Conservation (phyloP, 2,797 vertebrate species). For the Aselliscus stoliczkanus region DNA sequence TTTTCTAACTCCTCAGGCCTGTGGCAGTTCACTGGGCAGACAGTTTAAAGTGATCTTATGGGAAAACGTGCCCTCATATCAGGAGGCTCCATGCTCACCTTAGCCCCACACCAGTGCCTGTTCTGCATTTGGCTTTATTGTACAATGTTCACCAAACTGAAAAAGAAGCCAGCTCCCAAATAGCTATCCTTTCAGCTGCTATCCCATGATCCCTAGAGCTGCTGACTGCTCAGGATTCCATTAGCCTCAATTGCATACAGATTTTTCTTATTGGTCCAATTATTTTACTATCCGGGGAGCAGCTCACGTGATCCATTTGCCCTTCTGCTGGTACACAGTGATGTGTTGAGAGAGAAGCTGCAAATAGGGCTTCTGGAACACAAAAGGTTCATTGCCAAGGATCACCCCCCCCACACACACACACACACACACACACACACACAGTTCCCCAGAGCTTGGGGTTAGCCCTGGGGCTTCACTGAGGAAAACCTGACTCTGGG, state of each 20-base stretch:
- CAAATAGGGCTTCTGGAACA: no score
- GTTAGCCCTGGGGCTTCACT: neutral
- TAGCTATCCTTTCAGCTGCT: neutral
- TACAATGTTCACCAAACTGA: neutral
- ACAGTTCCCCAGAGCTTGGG: neutral
- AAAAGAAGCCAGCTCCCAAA: constrained; percentile 26
- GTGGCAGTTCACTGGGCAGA: neutral
- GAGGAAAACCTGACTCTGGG: neutral
- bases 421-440: no score
- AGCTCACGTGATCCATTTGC: neutral
- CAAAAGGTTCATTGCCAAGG: neutral
- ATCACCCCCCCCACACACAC: no score
- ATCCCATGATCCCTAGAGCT: neutral
- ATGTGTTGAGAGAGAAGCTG: neutral
- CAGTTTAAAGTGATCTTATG: neutral
- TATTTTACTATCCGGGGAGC: neutral
- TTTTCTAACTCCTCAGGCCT: neutral
- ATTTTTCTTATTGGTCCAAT: neutral
- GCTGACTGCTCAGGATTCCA: constrained; percentile 44
- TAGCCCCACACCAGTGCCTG: neutral
- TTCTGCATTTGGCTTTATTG: neutral
- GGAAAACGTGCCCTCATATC: neutral
- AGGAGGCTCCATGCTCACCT: neutral
- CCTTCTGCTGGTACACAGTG: neutral
- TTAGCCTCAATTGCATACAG: neutral